Evolutionary conservation across 2,113 vertebrate species (phyloP).

Genomic region (Cavia porcellus): DNA sequence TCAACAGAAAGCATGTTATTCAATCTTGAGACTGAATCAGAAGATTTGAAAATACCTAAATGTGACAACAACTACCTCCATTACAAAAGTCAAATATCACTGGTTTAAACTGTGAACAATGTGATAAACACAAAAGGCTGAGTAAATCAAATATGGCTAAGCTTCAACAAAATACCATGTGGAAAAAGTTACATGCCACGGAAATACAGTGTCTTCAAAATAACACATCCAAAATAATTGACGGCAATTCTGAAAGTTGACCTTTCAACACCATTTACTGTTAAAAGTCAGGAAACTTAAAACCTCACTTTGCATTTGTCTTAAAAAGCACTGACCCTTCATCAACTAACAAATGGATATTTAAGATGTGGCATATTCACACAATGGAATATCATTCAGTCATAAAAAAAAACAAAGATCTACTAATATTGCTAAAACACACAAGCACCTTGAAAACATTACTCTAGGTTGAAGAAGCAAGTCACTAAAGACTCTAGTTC

Average conservation of each 20-base stretch:
- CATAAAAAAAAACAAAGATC: neutral
- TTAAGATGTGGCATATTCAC: neutral
- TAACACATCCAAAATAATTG: neutral
- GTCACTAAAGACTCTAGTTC: neutral
- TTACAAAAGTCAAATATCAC: neutral
- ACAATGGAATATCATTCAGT: conserved; percentile 3
- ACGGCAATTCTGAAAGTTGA: neutral
- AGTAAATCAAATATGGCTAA: neutral
- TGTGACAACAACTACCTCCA: neutral
- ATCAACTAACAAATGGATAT: neutral
- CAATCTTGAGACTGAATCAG: neutral
- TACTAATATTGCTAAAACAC: neutral
- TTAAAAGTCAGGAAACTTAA: conserved; percentile 26
- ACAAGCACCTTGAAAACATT: neutral
- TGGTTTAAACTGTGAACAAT: neutral
- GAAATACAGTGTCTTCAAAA: neutral
- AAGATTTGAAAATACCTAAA: neutral
- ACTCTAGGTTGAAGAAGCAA: neutral
- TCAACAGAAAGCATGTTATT: neutral
- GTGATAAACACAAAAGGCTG: neutral
- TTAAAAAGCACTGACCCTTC: neutral
- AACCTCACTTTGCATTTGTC: conserved; percentile 17
- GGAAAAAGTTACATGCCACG: neutral
- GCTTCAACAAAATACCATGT: neutral
- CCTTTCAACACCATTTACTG: neutral